Evolutionary conservation across 2,113 vertebrate species (phyloP), one percentile per base, ranked within the genome.

Genomic region (Grammomys dolichurus): DNA sequence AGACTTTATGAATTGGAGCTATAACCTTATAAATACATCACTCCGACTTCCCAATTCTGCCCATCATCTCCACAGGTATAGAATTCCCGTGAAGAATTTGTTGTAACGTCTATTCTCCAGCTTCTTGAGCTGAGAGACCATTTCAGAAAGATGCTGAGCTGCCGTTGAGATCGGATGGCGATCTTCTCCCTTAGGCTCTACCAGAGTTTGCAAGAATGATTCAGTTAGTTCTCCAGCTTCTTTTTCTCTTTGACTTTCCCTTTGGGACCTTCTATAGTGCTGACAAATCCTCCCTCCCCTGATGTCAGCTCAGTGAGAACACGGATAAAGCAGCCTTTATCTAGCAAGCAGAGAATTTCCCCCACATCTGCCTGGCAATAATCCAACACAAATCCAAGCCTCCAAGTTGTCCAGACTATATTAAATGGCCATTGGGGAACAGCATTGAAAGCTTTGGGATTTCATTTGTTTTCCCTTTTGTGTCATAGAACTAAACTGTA

Each of bases 311-410:
- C 91, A 91, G 10, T 58, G 77, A 95, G 75, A 93, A 94, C 90
- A 87, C 51, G 56, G 80, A 93, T 87, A 95, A 97, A 95, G 33
- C 69, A 87, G 54, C 63, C 65, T 95, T 95, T 87, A 87, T 89
- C 89, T 93, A 87, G 78, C 80, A 85, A 72, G 73, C 87, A 94
- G 78, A 93, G 89, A 87, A 76, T 78, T 70, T 89, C 94, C 92
- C 94, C 94, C 87, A 89, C 87, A 94, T 95, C 91, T 91, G 26
- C 90, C 95, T 96, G 95, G 95, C 89, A 95, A 65, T 36, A 93
- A 80, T 94, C 90, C 95, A 97, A 91, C 75, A 51, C 54, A 90
- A 90, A 92, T 58, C 86, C 67, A 82, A 95, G 72, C 77, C 89
- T 94, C 90, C 36, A 43, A 78, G 87, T 54, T 86, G 72, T 90